These are phyloP conservation scores for Zaprionus ornatus DNA, from an alignment of 1,140 invertebrate genomes.

Conservation along the genomic window DNA sequence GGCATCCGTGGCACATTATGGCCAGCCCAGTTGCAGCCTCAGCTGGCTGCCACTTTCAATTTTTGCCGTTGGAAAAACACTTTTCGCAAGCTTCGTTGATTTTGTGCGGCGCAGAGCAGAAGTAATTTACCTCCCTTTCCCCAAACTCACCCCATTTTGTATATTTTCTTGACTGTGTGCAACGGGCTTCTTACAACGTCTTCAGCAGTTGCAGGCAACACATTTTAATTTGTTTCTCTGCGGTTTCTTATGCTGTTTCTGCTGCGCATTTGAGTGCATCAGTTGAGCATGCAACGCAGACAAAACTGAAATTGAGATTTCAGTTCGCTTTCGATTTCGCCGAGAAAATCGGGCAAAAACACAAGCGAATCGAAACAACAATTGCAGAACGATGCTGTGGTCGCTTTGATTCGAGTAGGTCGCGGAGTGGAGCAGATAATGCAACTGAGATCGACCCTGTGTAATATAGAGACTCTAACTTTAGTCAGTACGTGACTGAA, in stretches of 20 bases:
- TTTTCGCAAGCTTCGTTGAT: slow-evolving; percentile 77
- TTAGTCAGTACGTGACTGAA: background rate
- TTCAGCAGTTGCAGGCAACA: slow-evolving; percentile 67
- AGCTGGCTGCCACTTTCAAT: slow-evolving; percentile 63
- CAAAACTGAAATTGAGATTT: slow-evolving; percentile 13
- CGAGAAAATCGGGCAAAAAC: slow-evolving; percentile 30
- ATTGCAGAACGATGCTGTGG: background rate
- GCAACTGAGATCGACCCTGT: background rate
- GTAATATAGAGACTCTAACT: background rate
- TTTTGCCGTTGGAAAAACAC: slow-evolving; percentile 56
- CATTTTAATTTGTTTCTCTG: slow-evolving; percentile 72
- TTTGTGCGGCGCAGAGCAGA: slow-evolving; percentile 22
- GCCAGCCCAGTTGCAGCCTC: slow-evolving; percentile 48
- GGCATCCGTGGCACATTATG: slow-evolving; percentile 65
- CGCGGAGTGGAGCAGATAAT: background rate
- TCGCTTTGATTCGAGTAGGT: background rate
- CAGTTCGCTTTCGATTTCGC: slow-evolving; percentile 70
- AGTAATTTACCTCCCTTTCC: slow-evolving; percentile 33
- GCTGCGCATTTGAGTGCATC: slow-evolving; percentile 76
- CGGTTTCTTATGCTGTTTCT: slow-evolving; percentile 42
- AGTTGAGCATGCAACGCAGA: slow-evolving; percentile 63
- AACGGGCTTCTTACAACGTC: slow-evolving; percentile 26
- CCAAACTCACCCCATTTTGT: slow-evolving; percentile 48
- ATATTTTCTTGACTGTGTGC: slow-evolving; percentile 35
- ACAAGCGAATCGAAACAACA: background rate